phyloP scores from a whole-genome alignment of 2,888 invertebrate species.

The Drosophila falleni region DNA sequence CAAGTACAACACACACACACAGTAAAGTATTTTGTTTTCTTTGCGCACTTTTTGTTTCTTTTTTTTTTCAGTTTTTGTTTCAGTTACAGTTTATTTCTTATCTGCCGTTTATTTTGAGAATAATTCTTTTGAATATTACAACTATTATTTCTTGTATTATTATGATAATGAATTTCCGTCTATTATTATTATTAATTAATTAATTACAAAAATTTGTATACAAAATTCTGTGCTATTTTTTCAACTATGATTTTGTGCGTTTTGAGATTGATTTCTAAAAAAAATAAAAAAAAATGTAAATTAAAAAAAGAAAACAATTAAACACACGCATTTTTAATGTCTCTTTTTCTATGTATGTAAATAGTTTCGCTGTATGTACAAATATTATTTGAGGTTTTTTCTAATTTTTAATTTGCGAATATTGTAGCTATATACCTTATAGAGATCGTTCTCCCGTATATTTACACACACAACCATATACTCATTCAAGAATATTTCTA shows the following conservation, averaged over 20 bases:
- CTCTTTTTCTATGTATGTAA: constrained; percentile 15
- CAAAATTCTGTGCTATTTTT: constrained; percentile 60
- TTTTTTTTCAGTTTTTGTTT: constrained; percentile 27
- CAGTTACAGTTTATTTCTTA: constrained; percentile 20
- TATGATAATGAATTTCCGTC: constrained; percentile 36
- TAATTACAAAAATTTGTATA: constrained; percentile 45
- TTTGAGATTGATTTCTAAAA: constrained; percentile 74
- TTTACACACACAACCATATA: background rate
- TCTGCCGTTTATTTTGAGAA: constrained; percentile 44
- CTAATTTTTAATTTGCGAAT: constrained; percentile 28
- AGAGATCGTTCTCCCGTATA: constrained; percentile 43
- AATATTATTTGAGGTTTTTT: constrained; percentile 7
- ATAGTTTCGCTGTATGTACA: constrained; percentile 9
- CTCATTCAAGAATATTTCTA: background rate
- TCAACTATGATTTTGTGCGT: constrained; percentile 75
- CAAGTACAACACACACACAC: constrained; percentile 15
- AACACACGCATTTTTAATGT: constrained; percentile 67
- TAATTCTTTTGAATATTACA: constrained; percentile 18
- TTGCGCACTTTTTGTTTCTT: constrained; percentile 55
- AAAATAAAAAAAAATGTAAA: constrained; percentile 64
- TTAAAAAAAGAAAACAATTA: constrained; percentile 39
- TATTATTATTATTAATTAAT: constrained; percentile 38
- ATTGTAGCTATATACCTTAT: constrained; percentile 18
- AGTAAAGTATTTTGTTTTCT: constrained; percentile 53
- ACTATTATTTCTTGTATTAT: constrained; percentile 26